Evolutionary conservation across 2,888 invertebrate species (phyloP).

Genomic region (Hemicrepidius hirtus): DNA sequence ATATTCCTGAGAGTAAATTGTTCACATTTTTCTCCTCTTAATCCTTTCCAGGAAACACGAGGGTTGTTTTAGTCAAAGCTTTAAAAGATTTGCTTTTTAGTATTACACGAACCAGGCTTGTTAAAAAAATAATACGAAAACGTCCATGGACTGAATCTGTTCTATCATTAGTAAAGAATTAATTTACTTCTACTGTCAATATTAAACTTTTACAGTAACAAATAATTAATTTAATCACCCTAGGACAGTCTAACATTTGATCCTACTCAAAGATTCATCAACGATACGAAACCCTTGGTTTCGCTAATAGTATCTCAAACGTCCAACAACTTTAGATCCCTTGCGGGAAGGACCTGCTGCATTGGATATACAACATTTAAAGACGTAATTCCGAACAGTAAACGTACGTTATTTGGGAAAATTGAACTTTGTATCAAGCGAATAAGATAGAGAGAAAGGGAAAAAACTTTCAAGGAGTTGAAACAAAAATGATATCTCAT

Average conservation of each 20-base stretch:
- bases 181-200: too few relatives aligned
- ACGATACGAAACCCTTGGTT: conserved; percentile 10
- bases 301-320: conserved; percentile 5
- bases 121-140: too few relatives aligned
- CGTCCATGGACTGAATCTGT: too few relatives aligned
- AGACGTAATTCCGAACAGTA: too few relatives aligned
- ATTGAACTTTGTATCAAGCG: too few relatives aligned
- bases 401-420: too few relatives aligned
- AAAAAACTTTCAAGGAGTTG: too few relatives aligned
- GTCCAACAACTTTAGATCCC: conserved; percentile 1
- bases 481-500: too few relatives aligned
- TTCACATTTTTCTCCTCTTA: conserved; percentile 18
- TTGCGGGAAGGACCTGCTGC: neutral
- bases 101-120: neutral
- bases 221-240: conserved; percentile 26
- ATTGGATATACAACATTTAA: too few relatives aligned
- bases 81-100: conserved; percentile 4
- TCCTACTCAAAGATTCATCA: conserved; percentile 24
- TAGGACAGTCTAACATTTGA: conserved; percentile 15
- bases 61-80: neutral
- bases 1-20: conserved; percentile 14
- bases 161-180: too few relatives aligned
- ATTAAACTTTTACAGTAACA: too few relatives aligned
- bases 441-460: too few relatives aligned
- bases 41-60: conserved; percentile 7